Percentiles rank a stretch among this genome's conserved stretches.
phyloP scores from a whole-genome alignment of 1,140 invertebrate species.

The Drosophila pallidifrons region DNA sequence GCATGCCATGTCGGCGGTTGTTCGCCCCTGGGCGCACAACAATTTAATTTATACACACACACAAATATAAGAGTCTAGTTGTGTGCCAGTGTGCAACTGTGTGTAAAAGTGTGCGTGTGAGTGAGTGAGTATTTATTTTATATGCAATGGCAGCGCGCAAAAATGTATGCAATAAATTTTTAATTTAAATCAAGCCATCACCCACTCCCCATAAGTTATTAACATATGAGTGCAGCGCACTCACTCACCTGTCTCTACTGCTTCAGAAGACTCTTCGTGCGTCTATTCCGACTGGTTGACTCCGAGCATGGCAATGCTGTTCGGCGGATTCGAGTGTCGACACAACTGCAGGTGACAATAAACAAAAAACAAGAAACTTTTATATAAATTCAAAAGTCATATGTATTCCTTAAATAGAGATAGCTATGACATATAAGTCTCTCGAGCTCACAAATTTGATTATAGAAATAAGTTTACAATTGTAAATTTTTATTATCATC shows the following conservation, averaged over 20 bases:
- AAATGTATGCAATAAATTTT: slow-evolving; percentile 83
- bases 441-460: too few species aligned
- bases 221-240: slow-evolving; percentile 70
- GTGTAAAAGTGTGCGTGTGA: slow-evolving; percentile 6
- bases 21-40: slow-evolving; percentile 69
- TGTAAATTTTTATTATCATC: background rate
- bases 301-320: slow-evolving; percentile 21
- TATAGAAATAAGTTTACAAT: background rate
- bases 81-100: background rate
- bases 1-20: slow-evolving; percentile 69
- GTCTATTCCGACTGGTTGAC: slow-evolving; percentile 36
- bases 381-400: slow-evolving; percentile 14
- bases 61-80: slow-evolving; percentile 16
- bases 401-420: slow-evolving; percentile 19
- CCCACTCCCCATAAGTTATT: slow-evolving; percentile 42
- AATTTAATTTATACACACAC: slow-evolving; percentile 77
- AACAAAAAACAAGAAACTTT: slow-evolving; percentile 9
- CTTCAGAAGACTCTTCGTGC: slow-evolving; percentile 26
- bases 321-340: slow-evolving; percentile 4
- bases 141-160: slow-evolving; percentile 63
- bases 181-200: slow-evolving; percentile 81
- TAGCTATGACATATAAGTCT: background rate
- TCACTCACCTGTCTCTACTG: slow-evolving; percentile 44
- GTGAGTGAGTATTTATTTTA: slow-evolving; percentile 45
- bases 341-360: slow-evolving; percentile 25